These are phyloP conservation scores for Nemotelus nigrinus DNA, from an alignment of 2,888 invertebrate species.

Conservation along the genomic window DNA sequence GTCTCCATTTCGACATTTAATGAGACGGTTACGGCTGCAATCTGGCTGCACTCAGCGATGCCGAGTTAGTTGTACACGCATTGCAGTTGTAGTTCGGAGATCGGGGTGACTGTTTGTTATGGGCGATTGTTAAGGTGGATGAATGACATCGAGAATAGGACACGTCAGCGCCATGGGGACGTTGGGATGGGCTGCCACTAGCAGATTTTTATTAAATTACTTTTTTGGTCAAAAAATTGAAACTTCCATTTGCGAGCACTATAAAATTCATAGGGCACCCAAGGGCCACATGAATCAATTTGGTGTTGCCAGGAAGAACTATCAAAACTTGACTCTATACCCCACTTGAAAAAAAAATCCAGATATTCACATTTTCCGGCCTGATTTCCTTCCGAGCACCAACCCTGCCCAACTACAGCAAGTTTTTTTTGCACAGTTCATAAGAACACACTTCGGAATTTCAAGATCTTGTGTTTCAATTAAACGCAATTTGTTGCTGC, in stretches of 20 bases:
- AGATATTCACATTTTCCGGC: no score
- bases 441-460: conserved; percentile 42
- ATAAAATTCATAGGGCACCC: no score
- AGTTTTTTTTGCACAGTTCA: not conserved
- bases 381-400: no score
- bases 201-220: no score
- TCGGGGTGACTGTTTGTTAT: not conserved
- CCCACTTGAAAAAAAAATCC: no score
- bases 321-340: no score
- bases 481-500: conserved; percentile 51
- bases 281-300: no score
- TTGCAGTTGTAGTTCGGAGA: not conserved
- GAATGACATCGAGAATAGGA: conserved; percentile 11
- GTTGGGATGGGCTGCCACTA: not conserved
- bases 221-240: no score
- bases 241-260: no score
- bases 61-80: not conserved
- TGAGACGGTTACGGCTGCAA: conserved; percentile 25
- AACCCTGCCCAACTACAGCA: not conserved
- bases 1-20: conserved; percentile 35
- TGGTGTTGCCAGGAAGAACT: no score
- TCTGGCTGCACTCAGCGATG: not conserved
- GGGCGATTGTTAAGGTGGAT: conserved; percentile 14
- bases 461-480: conserved; percentile 51
- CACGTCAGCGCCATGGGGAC: conserved; percentile 22